A percentile compares a stretch with the other conserved stretches of the same genome.
These are phyloP conservation scores for Drosophila arawakana DNA, from an alignment of 1,140 invertebrate genomes.

Conservation along the genomic window DNA sequence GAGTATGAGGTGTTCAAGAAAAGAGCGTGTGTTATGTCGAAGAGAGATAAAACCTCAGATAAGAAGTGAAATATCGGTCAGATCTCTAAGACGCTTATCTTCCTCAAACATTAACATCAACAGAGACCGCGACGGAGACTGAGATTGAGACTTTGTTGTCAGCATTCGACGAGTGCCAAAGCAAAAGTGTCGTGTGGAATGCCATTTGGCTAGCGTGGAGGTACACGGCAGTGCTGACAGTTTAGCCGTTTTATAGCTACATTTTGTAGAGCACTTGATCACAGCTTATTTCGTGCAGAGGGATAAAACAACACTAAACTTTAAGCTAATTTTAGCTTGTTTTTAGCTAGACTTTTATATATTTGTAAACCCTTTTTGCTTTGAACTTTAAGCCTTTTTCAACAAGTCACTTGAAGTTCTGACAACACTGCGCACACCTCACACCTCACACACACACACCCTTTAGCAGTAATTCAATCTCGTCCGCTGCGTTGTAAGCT, in stretches of 20 bases:
- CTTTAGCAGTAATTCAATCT: constrained; percentile 64
- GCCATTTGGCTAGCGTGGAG: constrained; percentile 37
- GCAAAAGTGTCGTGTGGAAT: constrained; percentile 70
- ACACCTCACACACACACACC: constrained; percentile 6
- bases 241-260: neutral
- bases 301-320: too few species aligned
- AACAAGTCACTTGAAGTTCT: neutral
- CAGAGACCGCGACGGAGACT: constrained; percentile 5
- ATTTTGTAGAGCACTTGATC: too few species aligned
- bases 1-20: constrained; percentile 6
- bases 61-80: constrained; percentile 17
- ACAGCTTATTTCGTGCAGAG: too few species aligned
- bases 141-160: constrained; percentile 19
- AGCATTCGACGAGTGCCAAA: constrained; percentile 60
- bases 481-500: constrained; percentile 60
- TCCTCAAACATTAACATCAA: constrained; percentile 50
- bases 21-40: neutral
- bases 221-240: constrained; percentile 16
- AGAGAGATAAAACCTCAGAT: neutral
- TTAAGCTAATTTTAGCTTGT: too few species aligned
- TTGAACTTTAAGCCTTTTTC: too few species aligned
- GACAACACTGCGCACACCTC: neutral
- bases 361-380: too few species aligned
- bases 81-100: constrained; percentile 50
- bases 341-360: too few species aligned